Evolutionary conservation across 2,113 vertebrate genomes (phyloP), one percentile per base, ranked within the genome.

Genomic region (Oophaga pumilio): DNA sequence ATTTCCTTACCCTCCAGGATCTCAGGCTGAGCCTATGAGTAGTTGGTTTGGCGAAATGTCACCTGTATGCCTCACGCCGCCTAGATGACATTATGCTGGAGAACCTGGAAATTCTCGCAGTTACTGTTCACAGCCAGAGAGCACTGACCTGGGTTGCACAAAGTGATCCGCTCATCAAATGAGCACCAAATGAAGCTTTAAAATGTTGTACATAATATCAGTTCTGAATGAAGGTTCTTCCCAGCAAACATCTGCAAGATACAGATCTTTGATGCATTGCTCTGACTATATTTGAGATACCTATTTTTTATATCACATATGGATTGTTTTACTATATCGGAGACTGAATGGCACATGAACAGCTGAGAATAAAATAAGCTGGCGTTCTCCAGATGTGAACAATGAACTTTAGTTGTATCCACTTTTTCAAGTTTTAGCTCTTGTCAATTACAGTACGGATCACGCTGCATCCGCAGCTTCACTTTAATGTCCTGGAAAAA

Each of bases 341-440:
- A 76, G 56, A 76, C 73, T 82, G 78, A 82, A 28, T 76, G 57
- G 86, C 82, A 76, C 52, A n/a, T 62, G 86, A 76, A 76, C 33
- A 87, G 86, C 69, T 82, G 82, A 87, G 49, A 71, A 62, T 82
- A 76, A 87, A 82, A 57, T 81, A 82, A 60, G 28, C 24, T 50
- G 60, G 57, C 79, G 69, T 76, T 82, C 69, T 22, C 53, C 79
- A 82, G 86, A 82, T 82, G 79, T 76, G 68, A 76, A 76, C 62
- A 74, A 82, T 82, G 68, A 87, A 60, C 79, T 64, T 60, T 53
- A 69, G 86, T 73, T 82, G 64, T 43, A 82, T 59, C 49, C 73
- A n/a, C 69, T 64, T 79, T 87, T 87, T 87, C 56, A 83, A 82
- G 86, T 82, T 87, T 82, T 80, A 87, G 33, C 53, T 74, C 68